Percentiles rank a stretch among this genome's conserved stretches.
Evolutionary conservation across 2,888 invertebrate species (phyloP).

Genomic region (Rhagonycha fulva): DNA sequence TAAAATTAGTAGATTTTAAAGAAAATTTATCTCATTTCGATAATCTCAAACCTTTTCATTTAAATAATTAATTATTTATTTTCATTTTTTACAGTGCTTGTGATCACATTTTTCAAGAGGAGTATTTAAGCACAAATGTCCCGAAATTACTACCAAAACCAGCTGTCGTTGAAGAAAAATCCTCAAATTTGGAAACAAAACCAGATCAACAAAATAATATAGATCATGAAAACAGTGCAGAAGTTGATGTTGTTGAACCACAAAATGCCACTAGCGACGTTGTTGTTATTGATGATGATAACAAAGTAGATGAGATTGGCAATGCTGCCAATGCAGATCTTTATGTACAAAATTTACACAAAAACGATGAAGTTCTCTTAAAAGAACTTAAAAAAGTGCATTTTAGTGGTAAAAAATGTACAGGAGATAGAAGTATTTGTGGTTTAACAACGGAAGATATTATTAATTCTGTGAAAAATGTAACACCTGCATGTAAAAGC

Average conservation of each 20-base stretch:
- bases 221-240: slow-evolving; percentile 9
- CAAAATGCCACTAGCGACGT: slow-evolving; percentile 52
- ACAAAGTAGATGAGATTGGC: slow-evolving; percentile 31
- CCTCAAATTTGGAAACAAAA: not conserved
- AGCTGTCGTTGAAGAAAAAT: not conserved
- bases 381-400: slow-evolving; percentile 4
- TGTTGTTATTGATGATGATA: slow-evolving; percentile 37
- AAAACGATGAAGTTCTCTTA: slow-evolving; percentile 13
- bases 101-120: not conserved
- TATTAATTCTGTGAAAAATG: slow-evolving; percentile 73
- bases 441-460: slow-evolving; percentile 79
- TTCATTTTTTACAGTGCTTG: not conserved
- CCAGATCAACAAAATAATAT: not conserved
- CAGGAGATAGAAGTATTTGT: slow-evolving; percentile 55
- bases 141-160: slow-evolving; percentile 7
- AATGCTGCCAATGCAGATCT: slow-evolving; percentile 4
- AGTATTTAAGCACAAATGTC: not conserved
- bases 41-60: no score
- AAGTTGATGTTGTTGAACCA: slow-evolving; percentile 45
- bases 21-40: no score
- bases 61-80: no score
- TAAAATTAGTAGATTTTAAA: no score
- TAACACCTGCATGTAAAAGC: slow-evolving; percentile 92
- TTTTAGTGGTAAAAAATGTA: not conserved
- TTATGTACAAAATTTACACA: slow-evolving; percentile 18